Evolutionary conservation across 2,113 vertebrate species (phyloP).

Genomic region (Macrotus californicus): DNA sequence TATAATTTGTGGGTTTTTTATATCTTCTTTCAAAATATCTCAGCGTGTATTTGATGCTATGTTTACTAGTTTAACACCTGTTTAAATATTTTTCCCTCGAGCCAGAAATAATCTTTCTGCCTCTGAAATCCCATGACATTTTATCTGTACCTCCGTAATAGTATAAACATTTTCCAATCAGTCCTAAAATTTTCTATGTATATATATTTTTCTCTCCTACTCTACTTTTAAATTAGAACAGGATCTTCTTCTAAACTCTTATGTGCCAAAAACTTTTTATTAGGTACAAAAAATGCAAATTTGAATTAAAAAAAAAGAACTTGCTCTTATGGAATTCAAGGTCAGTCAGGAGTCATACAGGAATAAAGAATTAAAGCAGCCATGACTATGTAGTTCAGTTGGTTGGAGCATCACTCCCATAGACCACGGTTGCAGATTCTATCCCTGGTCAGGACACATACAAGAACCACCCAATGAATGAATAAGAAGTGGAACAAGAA

Average conservation of each 20-base stretch:
- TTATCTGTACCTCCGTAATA: neutral
- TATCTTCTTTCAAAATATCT: constrained; percentile 11
- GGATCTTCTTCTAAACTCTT: neutral
- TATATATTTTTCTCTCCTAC: neutral
- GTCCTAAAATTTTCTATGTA: neutral
- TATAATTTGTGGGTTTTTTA: neutral
- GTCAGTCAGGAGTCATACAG: neutral
- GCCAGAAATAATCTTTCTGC: constrained; percentile 4
- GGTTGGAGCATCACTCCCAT: no score
- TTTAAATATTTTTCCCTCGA: constrained; percentile 21
- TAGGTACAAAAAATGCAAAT: neutral
- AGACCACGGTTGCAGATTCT: no score
- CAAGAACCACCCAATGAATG: no score
- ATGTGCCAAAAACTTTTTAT: neutral
- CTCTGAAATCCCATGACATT: constrained; percentile 8
- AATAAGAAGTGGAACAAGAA: no score
- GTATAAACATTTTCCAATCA: neutral
- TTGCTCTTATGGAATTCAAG: neutral
- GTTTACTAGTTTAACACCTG: constrained; percentile 10
- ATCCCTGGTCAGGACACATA: no score
- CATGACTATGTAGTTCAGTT: no score
- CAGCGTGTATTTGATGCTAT: neutral
- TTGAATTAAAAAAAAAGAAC: neutral
- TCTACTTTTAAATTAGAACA: neutral
- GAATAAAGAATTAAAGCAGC: neutral